Percentiles rank a stretch among this genome's conserved stretches.
Evolutionary conservation across 2,888 invertebrate species (phyloP).

Genomic region (Tetropium fuscum): DNA sequence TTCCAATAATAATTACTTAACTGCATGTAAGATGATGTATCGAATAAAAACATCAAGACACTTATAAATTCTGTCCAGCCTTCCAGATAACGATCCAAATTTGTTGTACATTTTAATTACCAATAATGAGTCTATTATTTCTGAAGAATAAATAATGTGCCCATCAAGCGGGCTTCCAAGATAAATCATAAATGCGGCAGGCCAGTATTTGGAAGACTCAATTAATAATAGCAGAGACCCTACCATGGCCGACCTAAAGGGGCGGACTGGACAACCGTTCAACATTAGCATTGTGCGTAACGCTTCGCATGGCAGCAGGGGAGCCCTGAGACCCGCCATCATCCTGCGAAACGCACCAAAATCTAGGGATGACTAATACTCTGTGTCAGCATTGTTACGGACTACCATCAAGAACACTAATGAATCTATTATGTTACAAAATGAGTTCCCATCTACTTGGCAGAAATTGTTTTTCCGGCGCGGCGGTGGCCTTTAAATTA

Average conservation of each 20-base stretch:
- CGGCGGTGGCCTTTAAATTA: conserved; percentile 3
- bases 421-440: conserved; percentile 63
- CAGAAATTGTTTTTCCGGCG: conserved; percentile 5
- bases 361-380: conserved; percentile 62
- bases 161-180: conserved; percentile 39
- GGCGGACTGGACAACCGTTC: conserved; percentile 56
- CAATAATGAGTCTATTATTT: conserved; percentile 52
- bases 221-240: conserved; percentile 55
- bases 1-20: no score
- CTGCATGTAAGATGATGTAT: conserved; percentile 4
- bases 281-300: conserved; percentile 54
- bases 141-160: conserved; percentile 42
- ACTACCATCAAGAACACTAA: conserved; percentile 61
- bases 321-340: conserved; percentile 45
- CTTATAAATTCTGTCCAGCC: conserved; percentile 41
- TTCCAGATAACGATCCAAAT: conserved; percentile 42
- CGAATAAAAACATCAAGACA: conserved; percentile 31
- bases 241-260: conserved; percentile 50
- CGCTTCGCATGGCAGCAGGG: conserved; percentile 32
- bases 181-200: conserved; percentile 46
- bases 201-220: conserved; percentile 53
- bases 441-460: conserved; percentile 44
- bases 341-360: conserved; percentile 56
- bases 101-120: conserved; percentile 50
- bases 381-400: conserved; percentile 59